These are phyloP conservation scores for Manis pentadactyla DNA, from an alignment of 2,797 vertebrate genomes.

Conservation along the genomic window DNA sequence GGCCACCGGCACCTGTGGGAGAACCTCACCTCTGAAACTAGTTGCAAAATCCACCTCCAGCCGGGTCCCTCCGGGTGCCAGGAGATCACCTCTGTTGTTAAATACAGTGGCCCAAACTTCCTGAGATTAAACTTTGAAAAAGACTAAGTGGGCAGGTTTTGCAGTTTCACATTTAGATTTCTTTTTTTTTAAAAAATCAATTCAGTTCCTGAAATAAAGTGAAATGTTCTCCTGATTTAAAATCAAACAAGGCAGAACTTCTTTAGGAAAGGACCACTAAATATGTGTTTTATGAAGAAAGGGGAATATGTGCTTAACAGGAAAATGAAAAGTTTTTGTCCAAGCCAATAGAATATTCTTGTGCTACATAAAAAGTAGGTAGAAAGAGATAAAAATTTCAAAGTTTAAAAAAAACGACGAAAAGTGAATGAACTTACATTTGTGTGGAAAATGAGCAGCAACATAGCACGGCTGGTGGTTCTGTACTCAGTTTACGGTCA, in stretches of 20 bases:
- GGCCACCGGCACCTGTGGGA: rapidly evolving
- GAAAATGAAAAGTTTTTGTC: neutral
- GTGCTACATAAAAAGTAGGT: rapidly evolving
- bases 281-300: neutral
- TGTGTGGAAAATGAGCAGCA: neutral
- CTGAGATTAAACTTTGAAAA: neutral
- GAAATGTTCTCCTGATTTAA: constrained; percentile 5
- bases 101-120: neutral
- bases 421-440: neutral
- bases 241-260: neutral
- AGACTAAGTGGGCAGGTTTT: neutral
- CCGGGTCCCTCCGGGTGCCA: rapidly evolving
- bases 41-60: neutral
- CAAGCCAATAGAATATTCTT: neutral
- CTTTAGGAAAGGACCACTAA: neutral
- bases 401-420: neutral
- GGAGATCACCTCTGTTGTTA: neutral
- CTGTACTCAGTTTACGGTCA: rapidly evolving
- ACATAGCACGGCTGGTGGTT: rapidly evolving
- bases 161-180: neutral
- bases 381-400: neutral
- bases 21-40: neutral
- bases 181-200: neutral
- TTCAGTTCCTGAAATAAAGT: neutral
- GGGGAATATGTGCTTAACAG: neutral